Conservation (phyloP, 2,797 vertebrate species). For the Lepilemur ruficaudatus region DNA sequence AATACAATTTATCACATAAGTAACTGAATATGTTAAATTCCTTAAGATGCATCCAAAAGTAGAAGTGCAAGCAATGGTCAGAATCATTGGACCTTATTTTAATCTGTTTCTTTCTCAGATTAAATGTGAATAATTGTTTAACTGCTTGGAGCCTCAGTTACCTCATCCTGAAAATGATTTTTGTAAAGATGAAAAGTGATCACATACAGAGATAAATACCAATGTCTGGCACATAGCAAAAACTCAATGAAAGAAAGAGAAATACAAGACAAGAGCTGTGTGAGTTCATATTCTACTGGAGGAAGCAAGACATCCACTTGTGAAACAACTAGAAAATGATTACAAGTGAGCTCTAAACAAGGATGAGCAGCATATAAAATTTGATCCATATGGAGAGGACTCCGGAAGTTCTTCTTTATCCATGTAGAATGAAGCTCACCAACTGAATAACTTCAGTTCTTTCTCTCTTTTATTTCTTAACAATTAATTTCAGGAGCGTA, state of each 20-base stretch:
- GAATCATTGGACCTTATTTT: neutral
- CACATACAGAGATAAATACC: neutral
- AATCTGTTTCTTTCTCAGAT: neutral
- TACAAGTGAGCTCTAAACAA: neutral
- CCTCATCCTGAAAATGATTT: neutral
- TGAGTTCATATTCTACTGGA: neutral
- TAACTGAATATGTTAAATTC: neutral
- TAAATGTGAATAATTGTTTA: neutral
- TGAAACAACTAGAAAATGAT: slow-evolving; percentile 11
- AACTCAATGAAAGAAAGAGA: neutral
- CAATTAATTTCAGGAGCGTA: slow-evolving; percentile 70
- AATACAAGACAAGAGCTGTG: neutral
- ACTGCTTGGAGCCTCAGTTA: neutral
- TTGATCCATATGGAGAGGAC: neutral
- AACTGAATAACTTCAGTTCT: slow-evolving; percentile 66
- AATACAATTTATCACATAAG: neutral
- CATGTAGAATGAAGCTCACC: slow-evolving; percentile 45
- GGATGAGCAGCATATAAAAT: neutral
- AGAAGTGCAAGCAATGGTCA: neutral
- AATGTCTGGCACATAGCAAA: neutral
- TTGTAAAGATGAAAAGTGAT: neutral
- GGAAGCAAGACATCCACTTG: neutral
- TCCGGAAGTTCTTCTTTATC: neutral
- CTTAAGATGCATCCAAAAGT: neutral
- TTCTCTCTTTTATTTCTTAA: slow-evolving; percentile 53